Evolutionary conservation across 2,113 vertebrate species (phyloP), one percentile per base, ranked within the genome.

Genomic region (Eclectus roratus): DNA sequence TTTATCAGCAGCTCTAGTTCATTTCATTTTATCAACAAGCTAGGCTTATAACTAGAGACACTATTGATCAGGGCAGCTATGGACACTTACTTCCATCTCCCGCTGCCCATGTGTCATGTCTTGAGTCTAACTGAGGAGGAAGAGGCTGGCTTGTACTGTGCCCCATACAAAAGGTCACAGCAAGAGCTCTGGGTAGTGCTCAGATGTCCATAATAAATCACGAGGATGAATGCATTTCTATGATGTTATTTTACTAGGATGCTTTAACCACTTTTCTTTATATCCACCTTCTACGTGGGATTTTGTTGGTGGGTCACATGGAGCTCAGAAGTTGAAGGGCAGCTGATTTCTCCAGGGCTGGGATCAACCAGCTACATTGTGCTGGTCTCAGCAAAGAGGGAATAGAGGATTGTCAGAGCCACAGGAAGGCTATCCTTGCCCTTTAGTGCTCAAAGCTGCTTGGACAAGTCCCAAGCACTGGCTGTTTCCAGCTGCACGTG

Each of bases 401-500:
- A 63, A 21, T 3, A 82, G 96, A 70, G 88, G 55, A 66, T 74
- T 88, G 88, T 52, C 68, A 78, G 91, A 91, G 91, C 86, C 77
- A 50, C 65, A 69, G 89, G 91, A 94, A 84, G 76, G 83, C 95
- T 93, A 53, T 68, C 65, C 73, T 93, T 84, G 83, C 80, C 83
- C 91, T 93, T 88, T 86, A 68, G 64, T 79, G 88, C 77, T 94
- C 76, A 76, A 64, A 96, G 94, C 91, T 95, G 95, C 95, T 93
- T 97, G 96, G 95, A 79, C 93, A 92, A 87, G 93, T 76, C 95
- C 95, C 95, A 95, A 70, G 89, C 87, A 95, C 93, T 93, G 89
- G 84, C 81, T 1, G 0, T 88, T 94, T 95, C 95, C 87, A 97
- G 94, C 94, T 80, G 93, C 96, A 95, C 56, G 61, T 96, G 93